Percentiles rank a stretch among this genome's conserved stretches.
phyloP scores from a whole-genome alignment of 2,113 vertebrate genomes.

The Campylomormyrus tamandua region DNA sequence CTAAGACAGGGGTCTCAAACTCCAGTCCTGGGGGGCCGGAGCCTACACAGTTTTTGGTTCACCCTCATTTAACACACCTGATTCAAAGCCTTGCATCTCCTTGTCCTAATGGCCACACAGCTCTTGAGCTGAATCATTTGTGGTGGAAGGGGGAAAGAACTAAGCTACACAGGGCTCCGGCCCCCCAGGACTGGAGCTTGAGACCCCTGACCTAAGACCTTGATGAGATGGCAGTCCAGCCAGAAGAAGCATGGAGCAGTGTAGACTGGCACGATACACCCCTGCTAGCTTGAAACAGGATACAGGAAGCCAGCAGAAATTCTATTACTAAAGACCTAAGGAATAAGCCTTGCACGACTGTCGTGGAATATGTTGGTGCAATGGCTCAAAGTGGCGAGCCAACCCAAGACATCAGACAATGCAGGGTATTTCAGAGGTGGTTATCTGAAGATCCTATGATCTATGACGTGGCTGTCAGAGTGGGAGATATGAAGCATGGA shows the following conservation, averaged over 20 bases:
- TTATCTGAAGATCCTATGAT: neutral
- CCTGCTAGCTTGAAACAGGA: neutral
- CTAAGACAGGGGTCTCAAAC: neutral
- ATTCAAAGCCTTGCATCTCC: too few relatives aligned
- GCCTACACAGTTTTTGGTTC: too few relatives aligned
- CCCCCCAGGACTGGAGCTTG: too few relatives aligned
- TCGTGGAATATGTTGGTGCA: neutral
- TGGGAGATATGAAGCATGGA: neutral
- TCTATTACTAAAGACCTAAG: neutral
- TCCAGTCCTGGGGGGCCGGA: too few relatives aligned
- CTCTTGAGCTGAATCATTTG: too few relatives aligned
- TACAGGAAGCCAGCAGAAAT: neutral
- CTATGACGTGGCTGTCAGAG: neutral
- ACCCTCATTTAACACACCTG: too few relatives aligned
- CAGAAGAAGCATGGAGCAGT: neutral
- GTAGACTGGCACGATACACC: neutral
- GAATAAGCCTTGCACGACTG: neutral
- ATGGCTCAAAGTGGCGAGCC: neutral
- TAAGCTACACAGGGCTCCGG: too few relatives aligned
- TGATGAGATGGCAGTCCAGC: neutral
- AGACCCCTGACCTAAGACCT: neutral
- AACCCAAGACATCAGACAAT: neutral
- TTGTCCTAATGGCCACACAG: too few relatives aligned
- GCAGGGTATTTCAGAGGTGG: neutral
- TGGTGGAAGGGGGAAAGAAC: too few relatives aligned